phyloP scores from a whole-genome alignment of 2,113 vertebrate genomes.

The Eublepharis macularius region DNA sequence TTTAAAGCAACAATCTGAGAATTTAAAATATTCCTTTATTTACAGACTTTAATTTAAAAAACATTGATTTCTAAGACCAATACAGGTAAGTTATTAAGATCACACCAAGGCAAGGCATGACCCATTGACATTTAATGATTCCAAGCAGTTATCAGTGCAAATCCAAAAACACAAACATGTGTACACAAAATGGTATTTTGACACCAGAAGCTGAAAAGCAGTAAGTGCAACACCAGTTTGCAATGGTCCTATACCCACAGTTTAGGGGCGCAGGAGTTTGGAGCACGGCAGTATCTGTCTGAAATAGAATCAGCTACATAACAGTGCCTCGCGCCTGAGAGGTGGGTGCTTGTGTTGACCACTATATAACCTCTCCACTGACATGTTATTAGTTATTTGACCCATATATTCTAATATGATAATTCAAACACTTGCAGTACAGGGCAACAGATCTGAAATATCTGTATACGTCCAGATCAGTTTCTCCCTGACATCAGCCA shows the following conservation, averaged over 20 bases:
- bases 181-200: background rate
- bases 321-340: background rate
- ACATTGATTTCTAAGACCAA: slow-evolving; percentile 36
- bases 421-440: background rate
- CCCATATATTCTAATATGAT: background rate
- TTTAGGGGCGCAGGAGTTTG: background rate
- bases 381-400: background rate
- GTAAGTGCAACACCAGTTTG: background rate
- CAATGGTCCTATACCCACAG: background rate
- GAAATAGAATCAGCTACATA: background rate
- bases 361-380: background rate
- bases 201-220: slow-evolving; percentile 4
- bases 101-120: slow-evolving; percentile 3
- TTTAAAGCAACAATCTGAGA: slow-evolving; percentile 14
- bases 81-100: slow-evolving; percentile 14
- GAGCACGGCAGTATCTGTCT: background rate
- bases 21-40: slow-evolving; percentile 67
- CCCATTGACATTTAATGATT: background rate
- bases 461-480: background rate
- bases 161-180: background rate
- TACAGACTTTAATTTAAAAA: slow-evolving; percentile 73
- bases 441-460: background rate
- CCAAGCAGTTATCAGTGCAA: background rate
- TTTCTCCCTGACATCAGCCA: background rate
- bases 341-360: background rate